These are phyloP conservation scores for Tiliacea aurago DNA, from an alignment of 2,888 invertebrate genomes.

Conservation along the genomic window DNA sequence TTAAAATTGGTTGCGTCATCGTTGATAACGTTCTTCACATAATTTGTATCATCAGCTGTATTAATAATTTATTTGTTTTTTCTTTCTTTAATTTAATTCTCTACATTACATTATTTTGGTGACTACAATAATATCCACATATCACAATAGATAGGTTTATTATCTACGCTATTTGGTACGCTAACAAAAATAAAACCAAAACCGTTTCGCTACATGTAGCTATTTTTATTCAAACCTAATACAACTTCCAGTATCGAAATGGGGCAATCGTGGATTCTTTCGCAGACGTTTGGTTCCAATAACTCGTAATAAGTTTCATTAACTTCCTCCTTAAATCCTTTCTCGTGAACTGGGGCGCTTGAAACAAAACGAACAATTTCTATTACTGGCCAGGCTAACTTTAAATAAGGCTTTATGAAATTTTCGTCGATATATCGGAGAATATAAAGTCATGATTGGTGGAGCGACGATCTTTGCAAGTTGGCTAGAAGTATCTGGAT, in stretches of 20 bases:
- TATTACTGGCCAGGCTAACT: constrained; percentile 45
- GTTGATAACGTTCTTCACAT: background rate
- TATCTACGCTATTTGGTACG: no score
- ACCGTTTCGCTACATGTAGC: constrained; percentile 46
- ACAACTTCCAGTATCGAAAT: constrained; percentile 80
- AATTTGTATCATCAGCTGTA: background rate
- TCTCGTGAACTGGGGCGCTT: constrained; percentile 82
- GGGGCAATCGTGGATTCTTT: constrained; percentile 79
- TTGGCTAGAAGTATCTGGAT: background rate
- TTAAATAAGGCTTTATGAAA: constrained; percentile 50
- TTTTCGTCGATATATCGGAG: constrained; percentile 39
- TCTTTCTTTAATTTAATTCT: no score
- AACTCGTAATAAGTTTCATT: constrained; percentile 76
- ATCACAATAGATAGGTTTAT: no score
- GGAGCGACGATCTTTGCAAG: background rate
- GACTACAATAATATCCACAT: no score
- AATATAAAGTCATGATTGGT: constrained; percentile 20
- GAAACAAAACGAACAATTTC: constrained; percentile 62
- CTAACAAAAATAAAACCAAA: constrained; percentile 2
- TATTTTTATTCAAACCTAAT: constrained; percentile 76
- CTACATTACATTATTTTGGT: no score
- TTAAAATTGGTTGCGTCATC: background rate
- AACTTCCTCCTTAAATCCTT: constrained; percentile 80
- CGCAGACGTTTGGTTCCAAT: constrained; percentile 77
- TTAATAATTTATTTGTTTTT: background rate